Evolutionary conservation across 2,888 invertebrate species (phyloP).

Genomic region (Pandemis cinnamomeana): DNA sequence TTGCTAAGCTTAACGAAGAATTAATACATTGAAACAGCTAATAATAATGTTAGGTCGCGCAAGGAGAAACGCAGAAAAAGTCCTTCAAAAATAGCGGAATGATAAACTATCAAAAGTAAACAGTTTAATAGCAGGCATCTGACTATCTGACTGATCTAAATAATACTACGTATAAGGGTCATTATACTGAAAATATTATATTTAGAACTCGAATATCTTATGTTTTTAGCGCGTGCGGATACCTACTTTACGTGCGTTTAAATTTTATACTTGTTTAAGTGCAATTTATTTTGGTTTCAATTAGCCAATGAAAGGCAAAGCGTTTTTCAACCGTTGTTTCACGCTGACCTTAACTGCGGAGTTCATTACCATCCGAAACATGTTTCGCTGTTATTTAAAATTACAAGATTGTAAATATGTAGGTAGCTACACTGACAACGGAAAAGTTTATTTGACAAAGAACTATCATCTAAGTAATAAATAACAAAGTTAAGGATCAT

Average conservation of each 20-base stretch:
- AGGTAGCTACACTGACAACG: not conserved
- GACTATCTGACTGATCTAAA: not conserved
- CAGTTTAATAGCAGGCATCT: not conserved
- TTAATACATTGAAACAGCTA: not conserved
- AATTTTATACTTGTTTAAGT: not conserved
- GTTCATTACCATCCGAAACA: conserved; percentile 4
- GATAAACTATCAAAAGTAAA: not conserved
- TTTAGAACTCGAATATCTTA: not conserved
- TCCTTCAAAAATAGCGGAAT: not conserved
- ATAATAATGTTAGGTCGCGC: not conserved
- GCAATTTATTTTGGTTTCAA: not conserved
- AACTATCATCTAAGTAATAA: not conserved
- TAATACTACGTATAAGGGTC: not conserved
- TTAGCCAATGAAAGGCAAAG: conserved; percentile 3
- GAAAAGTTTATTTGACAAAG: not conserved
- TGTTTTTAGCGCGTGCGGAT: conserved; percentile 18
- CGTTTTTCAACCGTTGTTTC: conserved; percentile 9
- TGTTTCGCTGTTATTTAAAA: not conserved
- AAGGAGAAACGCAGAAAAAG: not conserved
- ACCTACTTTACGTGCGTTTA: not conserved
- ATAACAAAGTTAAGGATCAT: conserved; percentile 2
- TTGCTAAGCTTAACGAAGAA: not conserved
- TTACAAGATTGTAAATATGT: not conserved
- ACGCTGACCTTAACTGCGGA: not conserved
- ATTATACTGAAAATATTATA: not conserved